phyloP scores from a whole-genome alignment of 2,888 invertebrate genomes.

The Acrocyrtus sp. region DNA sequence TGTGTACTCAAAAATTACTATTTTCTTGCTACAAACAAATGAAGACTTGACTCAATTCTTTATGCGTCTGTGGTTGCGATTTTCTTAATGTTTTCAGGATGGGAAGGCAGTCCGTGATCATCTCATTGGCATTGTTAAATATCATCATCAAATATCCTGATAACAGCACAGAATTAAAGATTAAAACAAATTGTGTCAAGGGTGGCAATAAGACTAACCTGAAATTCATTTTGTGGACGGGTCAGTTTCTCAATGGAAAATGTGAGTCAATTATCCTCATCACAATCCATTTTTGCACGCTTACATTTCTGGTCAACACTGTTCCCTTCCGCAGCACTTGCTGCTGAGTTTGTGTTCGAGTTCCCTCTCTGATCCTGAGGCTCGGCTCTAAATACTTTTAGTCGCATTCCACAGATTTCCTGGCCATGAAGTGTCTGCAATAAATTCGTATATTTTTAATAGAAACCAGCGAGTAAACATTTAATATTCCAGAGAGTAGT shows the following conservation, averaged over 20 bases:
- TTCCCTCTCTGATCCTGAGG: slow-evolving; percentile 65
- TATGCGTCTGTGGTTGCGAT: slow-evolving; percentile 50
- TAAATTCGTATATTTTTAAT: background rate
- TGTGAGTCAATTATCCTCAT: slow-evolving; percentile 51
- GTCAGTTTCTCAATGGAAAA: slow-evolving; percentile 50
- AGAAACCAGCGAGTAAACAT: background rate
- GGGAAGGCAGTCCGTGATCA: slow-evolving; percentile 50
- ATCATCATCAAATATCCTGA: slow-evolving; percentile 59
- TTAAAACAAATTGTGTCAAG: slow-evolving; percentile 36
- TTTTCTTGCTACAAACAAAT: slow-evolving; percentile 48
- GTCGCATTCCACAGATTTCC: slow-evolving; percentile 84
- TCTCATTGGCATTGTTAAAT: slow-evolving; percentile 50
- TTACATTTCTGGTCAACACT: slow-evolving; percentile 63
- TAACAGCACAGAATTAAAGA: slow-evolving; percentile 53
- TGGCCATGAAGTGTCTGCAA: slow-evolving; percentile 80
- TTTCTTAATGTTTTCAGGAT: slow-evolving; percentile 42
- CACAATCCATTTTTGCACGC: slow-evolving; percentile 62
- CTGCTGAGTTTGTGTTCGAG: slow-evolving; percentile 42
- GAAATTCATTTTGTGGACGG: slow-evolving; percentile 51
- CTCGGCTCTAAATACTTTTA: slow-evolving; percentile 91
- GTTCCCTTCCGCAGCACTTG: slow-evolving; percentile 44
- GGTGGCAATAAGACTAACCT: slow-evolving; percentile 38
- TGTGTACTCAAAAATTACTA: too few relatives aligned
- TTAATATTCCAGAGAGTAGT: too few relatives aligned
- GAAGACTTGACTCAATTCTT: slow-evolving; percentile 49